Base-by-base conservation (phyloP, 1,140 invertebrate genomes). In the Batillaria attramentaria region DNA sequence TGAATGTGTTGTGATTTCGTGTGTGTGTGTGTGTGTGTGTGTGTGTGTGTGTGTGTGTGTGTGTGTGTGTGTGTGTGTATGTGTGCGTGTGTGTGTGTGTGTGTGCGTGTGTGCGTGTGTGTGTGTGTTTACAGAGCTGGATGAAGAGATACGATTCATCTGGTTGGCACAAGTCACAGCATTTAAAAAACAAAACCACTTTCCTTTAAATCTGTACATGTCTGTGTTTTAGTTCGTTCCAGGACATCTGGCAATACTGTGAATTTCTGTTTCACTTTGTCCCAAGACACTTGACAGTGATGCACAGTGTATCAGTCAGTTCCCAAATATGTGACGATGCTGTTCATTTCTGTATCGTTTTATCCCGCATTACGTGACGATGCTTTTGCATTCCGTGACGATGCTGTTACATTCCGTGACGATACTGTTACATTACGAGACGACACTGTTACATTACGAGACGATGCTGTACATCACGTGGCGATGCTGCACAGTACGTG, bases 21-120 rank as follows among this genome's bases (percentile, higher is more conserved):
- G 62, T 35, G 31, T 65, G 62, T 35, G 46, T 50, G 46, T 50
- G 46, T 62, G 3, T n/a, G 57, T 2, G 57, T n/a, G 57, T 3
- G 57, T n/a, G 57, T 3, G 57, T 2, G 57, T 62, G 57, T 62
- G 57, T n/a, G 57, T 62, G 57, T 62, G 57, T 62, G 57, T 62
- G 57, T n/a, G 57, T n/a, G 57, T 62, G 57, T 62, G 46, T 50
- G 46, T 24, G 46, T 50, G 46, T 50, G 46, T 24, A 24, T 50
- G 46, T 24, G 46, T 50, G 46, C 24, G 24, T 24, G 46, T 50
- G 46, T 50, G 46, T 24, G 46, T 50, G 24, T 24, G 46, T 50
- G 10, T 50, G 46, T 24, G 62, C 0, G 16, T 65, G 62, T 35
- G 62, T 65, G 31, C 8, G 62, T 35, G 62, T 65, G 62, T 35